Base-by-base conservation (phyloP, 2,888 invertebrate genomes). In the Drosophila acutilabella region DNA sequence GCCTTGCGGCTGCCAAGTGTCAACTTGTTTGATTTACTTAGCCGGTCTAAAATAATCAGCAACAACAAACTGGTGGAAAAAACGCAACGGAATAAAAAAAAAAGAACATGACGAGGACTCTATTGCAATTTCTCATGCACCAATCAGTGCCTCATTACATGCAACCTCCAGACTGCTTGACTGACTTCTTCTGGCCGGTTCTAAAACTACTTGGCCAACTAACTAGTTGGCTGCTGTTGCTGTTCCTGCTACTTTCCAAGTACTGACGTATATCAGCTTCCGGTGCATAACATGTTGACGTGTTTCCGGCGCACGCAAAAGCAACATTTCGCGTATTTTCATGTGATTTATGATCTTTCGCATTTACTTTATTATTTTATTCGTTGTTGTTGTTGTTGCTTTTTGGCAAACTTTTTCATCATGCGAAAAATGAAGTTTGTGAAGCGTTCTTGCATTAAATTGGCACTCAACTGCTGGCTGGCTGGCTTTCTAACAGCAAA, bases 91-190 rank as follows among this genome's bases (percentile, higher is more conserved):
- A 23, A n/a, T 7, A 18, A 20, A 20, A 20, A 20, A 7, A 26
- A 30, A 26, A 2, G 30, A 58, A 50, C 57, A 61, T 56, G 68
- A 61, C 74, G 69, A 64, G 69, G 69, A 60, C 58, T 53, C 41
- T 44, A 54, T 77, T 66, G 80, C 84, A 78, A 84, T 83, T 89
- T 89, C 88, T 87, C 88, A 88, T 69, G 81, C 72, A 69, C 64
- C 89, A 83, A 87, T 83, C 89, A 83, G 89, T 83, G 88, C 83
- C 88, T 89, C 88, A 89, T 83, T 88, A 82, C 74, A 88, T 88
- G 83, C 89, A 71, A 51, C 62, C 33, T 66, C 33, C 52, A 10
- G 5, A 45, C 54, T 65, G 48, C 53, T 54, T 30, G 16, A 23
- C 45, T 62, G 40, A 52, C 57, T 56, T 67, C 40, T 45, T 2